Evolutionary conservation across 2,113 vertebrate genomes (phyloP).

Genomic region (Paracanthobrama guichenoti): DNA sequence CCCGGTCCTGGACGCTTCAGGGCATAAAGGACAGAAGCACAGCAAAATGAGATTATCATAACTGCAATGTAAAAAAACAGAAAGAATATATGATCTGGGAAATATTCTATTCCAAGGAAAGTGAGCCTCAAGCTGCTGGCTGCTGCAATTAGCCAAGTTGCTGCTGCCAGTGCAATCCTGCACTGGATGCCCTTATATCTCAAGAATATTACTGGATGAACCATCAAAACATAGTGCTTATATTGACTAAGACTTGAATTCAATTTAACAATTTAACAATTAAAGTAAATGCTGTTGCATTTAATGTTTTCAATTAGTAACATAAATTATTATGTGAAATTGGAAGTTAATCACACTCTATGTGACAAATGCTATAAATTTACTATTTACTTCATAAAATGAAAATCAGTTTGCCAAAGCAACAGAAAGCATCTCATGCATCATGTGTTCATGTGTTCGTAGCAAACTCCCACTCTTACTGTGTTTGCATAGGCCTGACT

Average conservation of each 20-base stretch:
- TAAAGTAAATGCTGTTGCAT: no score
- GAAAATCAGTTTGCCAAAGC: not conserved
- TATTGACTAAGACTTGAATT: not conserved
- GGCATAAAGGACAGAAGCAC: not conserved
- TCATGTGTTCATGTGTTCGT: not conserved
- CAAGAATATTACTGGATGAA: slow-evolving; percentile 41
- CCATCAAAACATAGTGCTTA: not conserved
- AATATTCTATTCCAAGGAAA: not conserved
- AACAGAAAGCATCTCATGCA: not conserved
- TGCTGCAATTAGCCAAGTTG: not conserved
- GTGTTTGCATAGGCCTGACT: not conserved
- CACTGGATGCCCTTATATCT: slow-evolving; percentile 31
- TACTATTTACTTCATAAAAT: not conserved
- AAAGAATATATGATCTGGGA: slow-evolving; percentile 24
- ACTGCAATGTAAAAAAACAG: slow-evolving; percentile 5
- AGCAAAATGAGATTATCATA: slow-evolving; percentile 13
- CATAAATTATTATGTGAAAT: no score
- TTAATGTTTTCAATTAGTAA: no score
- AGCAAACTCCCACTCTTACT: not conserved
- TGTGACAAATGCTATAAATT: not conserved
- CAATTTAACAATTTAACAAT: no score
- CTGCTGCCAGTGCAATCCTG: slow-evolving; percentile 12
- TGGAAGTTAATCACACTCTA: not conserved
- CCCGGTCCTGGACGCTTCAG: slow-evolving; percentile 7
- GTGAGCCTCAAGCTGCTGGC: not conserved